Evolutionary conservation across 1,140 invertebrate species (phyloP).

Genomic region (Yoshiicerus persimilis): DNA sequence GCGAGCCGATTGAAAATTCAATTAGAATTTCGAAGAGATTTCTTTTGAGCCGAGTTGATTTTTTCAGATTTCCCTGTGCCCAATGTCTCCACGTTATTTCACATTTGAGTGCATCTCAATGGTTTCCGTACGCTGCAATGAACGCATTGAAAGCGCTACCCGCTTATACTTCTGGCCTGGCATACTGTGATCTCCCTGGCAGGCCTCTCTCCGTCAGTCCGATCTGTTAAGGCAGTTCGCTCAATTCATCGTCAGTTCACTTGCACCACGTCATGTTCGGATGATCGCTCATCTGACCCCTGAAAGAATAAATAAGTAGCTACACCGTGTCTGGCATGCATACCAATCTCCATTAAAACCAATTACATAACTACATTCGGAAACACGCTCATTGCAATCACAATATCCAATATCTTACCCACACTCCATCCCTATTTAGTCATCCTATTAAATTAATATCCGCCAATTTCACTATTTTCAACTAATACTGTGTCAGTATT

Average conservation of each 20-base stretch:
- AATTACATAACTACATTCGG: too few species aligned
- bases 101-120: slow-evolving; percentile 47
- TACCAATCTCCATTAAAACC: too few species aligned
- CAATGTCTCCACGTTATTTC: slow-evolving; percentile 47
- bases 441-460: too few species aligned
- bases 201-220: neutral
- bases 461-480: too few species aligned
- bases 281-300: neutral
- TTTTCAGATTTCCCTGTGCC: slow-evolving; percentile 29
- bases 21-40: slow-evolving; percentile 45
- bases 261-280: neutral
- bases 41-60: slow-evolving; percentile 32
- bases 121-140: slow-evolving; percentile 48
- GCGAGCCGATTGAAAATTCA: slow-evolving; percentile 43
- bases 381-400: too few species aligned
- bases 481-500: too few species aligned
- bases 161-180: slow-evolving; percentile 39
- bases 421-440: too few species aligned
- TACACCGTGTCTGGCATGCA: neutral
- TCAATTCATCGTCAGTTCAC: neutral
- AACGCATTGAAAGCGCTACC: slow-evolving; percentile 46
- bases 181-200: neutral
- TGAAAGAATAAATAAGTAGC: neutral
- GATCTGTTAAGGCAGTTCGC: neutral
- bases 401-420: too few species aligned